phyloP scores from a whole-genome alignment of 2,113 vertebrate species.

The Monopterus albus region DNA sequence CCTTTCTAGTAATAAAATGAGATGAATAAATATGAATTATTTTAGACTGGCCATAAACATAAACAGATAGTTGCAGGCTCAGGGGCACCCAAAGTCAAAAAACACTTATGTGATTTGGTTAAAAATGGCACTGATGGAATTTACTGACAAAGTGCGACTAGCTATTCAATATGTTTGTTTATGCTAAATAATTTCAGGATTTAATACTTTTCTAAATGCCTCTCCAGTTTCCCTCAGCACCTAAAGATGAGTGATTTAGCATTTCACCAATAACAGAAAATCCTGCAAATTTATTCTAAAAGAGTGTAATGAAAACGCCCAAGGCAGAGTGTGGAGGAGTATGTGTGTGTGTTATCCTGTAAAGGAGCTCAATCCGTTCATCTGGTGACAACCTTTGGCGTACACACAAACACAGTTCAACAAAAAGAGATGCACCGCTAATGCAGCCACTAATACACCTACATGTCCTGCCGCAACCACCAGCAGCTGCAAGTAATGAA shows the following conservation, averaged over 20 bases:
- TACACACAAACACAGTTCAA: neutral
- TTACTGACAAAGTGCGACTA: slow-evolving; percentile 10
- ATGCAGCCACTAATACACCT: neutral
- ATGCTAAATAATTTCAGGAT: neutral
- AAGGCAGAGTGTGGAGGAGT: neutral
- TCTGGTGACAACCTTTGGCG: neutral
- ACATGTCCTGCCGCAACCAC: neutral
- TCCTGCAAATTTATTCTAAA: slow-evolving; percentile 27
- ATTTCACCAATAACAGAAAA: slow-evolving; percentile 5
- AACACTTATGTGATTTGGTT: slow-evolving; percentile 2
- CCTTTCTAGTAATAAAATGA: slow-evolving; percentile 6
- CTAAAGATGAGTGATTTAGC: neutral
- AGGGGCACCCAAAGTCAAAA: slow-evolving; percentile 31
- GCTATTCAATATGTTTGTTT: slow-evolving; percentile 52
- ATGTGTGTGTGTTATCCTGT: neutral
- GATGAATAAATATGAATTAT: slow-evolving; percentile 48
- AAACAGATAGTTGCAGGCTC: neutral
- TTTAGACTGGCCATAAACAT: slow-evolving; percentile 3
- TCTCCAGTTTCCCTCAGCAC: neutral
- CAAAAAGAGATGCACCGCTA: neutral
- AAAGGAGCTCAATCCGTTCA: neutral
- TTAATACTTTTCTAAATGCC: neutral
- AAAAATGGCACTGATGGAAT: slow-evolving; percentile 8
- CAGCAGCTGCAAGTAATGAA: slow-evolving; percentile 20
- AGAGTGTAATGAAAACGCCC: neutral